These are phyloP conservation scores for Dendrolimus houi DNA, from an alignment of 2,888 invertebrate species.

Conservation along the genomic window DNA sequence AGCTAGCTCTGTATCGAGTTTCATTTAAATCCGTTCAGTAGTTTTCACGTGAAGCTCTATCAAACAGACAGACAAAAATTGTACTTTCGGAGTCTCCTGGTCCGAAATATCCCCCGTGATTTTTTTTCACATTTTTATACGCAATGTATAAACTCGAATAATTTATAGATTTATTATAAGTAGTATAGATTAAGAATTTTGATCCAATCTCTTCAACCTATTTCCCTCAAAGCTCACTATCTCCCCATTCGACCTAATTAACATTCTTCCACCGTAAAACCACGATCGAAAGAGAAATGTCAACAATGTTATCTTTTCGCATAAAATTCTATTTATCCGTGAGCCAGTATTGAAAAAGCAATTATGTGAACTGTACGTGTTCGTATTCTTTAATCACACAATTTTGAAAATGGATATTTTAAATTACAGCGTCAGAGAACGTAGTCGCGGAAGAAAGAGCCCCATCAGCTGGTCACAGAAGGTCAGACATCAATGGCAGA, in stretches of 20 bases:
- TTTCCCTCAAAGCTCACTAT: background rate
- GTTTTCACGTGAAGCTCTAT: too few relatives aligned
- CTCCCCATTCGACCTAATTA: conserved; percentile 23
- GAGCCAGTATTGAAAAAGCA: conserved; percentile 26
- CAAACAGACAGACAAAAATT: too few relatives aligned
- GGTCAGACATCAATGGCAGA: conserved; percentile 78
- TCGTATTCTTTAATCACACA: background rate
- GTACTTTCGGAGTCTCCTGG: too few relatives aligned
- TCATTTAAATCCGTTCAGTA: too few relatives aligned
- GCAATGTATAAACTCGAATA: too few relatives aligned
- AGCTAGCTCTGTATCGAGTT: too few relatives aligned
- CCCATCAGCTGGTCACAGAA: conserved; percentile 79
- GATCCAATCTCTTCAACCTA: background rate
- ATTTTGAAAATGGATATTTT: conserved; percentile 27
- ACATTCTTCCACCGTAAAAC: conserved; percentile 7
- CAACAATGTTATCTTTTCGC: conserved; percentile 57
- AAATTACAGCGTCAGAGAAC: conserved; percentile 70
- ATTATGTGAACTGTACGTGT: background rate
- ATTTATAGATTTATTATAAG: too few relatives aligned
- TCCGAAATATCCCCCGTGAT: too few relatives aligned
- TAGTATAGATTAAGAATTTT: too few relatives aligned
- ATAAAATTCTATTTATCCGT: conserved; percentile 24
- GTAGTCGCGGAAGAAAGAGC: conserved; percentile 69
- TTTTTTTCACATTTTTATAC: too few relatives aligned
- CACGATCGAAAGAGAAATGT: conserved; percentile 36